These are phyloP conservation scores for Sycophila texana DNA, from an alignment of 2,888 invertebrate genomes.

Conservation along the genomic window DNA sequence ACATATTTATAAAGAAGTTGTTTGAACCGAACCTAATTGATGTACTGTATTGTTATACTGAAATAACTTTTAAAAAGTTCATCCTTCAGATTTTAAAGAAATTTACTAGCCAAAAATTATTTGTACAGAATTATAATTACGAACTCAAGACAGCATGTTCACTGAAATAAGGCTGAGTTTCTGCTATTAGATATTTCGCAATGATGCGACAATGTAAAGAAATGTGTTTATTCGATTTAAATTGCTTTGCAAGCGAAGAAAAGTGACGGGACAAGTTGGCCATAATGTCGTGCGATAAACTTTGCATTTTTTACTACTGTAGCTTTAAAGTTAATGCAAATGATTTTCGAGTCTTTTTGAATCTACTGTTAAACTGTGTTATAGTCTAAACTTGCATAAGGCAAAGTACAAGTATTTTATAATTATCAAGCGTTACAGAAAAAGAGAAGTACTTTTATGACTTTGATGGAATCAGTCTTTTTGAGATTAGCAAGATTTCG, in stretches of 20 bases:
- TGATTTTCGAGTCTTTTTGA: slow-evolving; percentile 55
- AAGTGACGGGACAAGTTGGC: slow-evolving; percentile 55
- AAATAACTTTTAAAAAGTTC: slow-evolving; percentile 31
- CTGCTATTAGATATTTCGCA: slow-evolving; percentile 41
- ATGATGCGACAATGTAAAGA: slow-evolving; percentile 48
- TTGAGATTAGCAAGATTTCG: slow-evolving; percentile 44
- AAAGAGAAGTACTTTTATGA: slow-evolving; percentile 41
- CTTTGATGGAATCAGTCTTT: slow-evolving; percentile 47
- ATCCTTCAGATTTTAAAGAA: slow-evolving; percentile 32
- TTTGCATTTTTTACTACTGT: slow-evolving; percentile 56
- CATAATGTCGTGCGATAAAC: slow-evolving; percentile 57
- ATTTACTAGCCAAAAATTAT: slow-evolving; percentile 52
- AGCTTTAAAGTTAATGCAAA: slow-evolving; percentile 55
- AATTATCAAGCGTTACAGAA: slow-evolving; percentile 49
- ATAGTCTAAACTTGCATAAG: slow-evolving; percentile 56
- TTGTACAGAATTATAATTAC: slow-evolving; percentile 36
- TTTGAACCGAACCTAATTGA: slow-evolving; percentile 21
- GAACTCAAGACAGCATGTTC: slow-evolving; percentile 39
- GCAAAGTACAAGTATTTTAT: slow-evolving; percentile 58
- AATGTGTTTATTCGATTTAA: slow-evolving; percentile 39
- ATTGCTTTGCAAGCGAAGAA: slow-evolving; percentile 44
- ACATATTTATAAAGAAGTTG: slow-evolving; percentile 47
- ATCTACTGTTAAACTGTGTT: slow-evolving; percentile 57
- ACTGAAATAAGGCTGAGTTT: slow-evolving; percentile 51
- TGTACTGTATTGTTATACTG: slow-evolving; percentile 30